phyloP scores from a whole-genome alignment of 2,113 vertebrate genomes.

The Hippocampus zosterae region DNA sequence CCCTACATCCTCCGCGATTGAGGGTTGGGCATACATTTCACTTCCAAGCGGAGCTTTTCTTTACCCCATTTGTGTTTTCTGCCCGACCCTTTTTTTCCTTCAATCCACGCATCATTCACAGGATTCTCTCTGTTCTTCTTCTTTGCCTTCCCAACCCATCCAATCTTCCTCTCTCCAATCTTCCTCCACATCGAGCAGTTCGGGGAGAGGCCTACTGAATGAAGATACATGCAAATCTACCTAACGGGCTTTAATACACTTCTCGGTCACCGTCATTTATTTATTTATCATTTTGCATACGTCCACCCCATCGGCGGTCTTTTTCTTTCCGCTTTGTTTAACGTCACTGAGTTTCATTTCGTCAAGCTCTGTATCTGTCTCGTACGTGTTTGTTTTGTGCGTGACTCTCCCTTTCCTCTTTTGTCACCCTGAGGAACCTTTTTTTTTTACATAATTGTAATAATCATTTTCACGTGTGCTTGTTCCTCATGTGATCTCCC shows the following conservation, averaged over 20 bases:
- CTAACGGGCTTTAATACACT: slow-evolving; percentile 49
- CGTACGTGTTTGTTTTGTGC: background rate
- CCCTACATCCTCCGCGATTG: no score
- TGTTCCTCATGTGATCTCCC: slow-evolving; percentile 26
- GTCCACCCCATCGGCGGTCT: slow-evolving; percentile 4
- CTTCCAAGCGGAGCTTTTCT: background rate
- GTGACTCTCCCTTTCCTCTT: slow-evolving; percentile 21
- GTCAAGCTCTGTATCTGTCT: background rate
- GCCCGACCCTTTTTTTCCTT: background rate
- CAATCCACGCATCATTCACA: background rate
- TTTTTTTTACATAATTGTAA: slow-evolving; percentile 41
- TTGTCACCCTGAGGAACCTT: slow-evolving; percentile 14
- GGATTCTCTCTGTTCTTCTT: background rate
- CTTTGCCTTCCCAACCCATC: slow-evolving; percentile 15
- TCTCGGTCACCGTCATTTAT: slow-evolving; percentile 22
- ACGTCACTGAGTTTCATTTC: slow-evolving; percentile 5
- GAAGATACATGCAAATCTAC: slow-evolving; percentile 51
- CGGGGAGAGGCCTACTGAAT: slow-evolving; percentile 27
- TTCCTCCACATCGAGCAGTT: slow-evolving; percentile 36
- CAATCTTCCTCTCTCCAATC: slow-evolving; percentile 18
- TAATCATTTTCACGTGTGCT: slow-evolving; percentile 32
- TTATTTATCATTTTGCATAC: slow-evolving; percentile 6
- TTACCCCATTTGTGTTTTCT: background rate
- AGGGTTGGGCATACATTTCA: background rate
- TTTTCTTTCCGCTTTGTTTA: slow-evolving; percentile 12